phyloP scores from a whole-genome alignment of 2,113 vertebrate species.

The Menura novaehollandiae region DNA sequence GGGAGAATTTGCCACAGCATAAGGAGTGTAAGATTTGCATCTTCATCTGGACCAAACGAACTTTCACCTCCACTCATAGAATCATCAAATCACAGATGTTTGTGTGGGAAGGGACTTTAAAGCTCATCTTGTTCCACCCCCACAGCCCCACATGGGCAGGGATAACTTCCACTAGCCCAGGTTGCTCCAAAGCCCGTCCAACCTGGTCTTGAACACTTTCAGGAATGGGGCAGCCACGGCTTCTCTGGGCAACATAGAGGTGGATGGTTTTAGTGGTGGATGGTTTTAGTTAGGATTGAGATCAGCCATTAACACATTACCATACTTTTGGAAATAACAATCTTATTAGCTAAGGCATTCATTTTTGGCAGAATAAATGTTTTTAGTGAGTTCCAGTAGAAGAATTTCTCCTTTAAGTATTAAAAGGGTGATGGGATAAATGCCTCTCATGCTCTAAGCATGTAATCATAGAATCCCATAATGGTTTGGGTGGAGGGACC shows the following conservation, averaged over 20 bases:
- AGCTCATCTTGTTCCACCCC: background rate
- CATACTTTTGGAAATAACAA: background rate
- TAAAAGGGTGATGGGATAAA: background rate
- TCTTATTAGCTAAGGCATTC: background rate
- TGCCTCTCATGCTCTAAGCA: background rate
- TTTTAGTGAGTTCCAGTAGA: background rate
- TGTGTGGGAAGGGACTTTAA: background rate
- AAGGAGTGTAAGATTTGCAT: background rate
- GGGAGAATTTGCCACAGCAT: background rate
- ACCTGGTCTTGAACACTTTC: background rate
- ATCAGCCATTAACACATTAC: background rate
- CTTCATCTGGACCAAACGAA: background rate
- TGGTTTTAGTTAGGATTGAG: background rate
- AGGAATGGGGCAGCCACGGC: background rate
- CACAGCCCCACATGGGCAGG: background rate
- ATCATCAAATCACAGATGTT: background rate
- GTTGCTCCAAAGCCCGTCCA: background rate
- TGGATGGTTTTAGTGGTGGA: background rate
- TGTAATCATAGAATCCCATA: background rate
- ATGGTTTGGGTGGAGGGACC: background rate
- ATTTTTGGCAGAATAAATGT: background rate
- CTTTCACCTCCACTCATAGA: background rate
- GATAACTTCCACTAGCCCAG: background rate
- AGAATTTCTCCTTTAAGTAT: background rate
- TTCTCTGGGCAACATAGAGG: background rate